Percentiles rank a stretch among this genome's conserved stretches.
These are phyloP conservation scores for Pangasianodon hypophthalmus DNA, from an alignment of 2,113 vertebrate genomes.

Conservation along the genomic window DNA sequence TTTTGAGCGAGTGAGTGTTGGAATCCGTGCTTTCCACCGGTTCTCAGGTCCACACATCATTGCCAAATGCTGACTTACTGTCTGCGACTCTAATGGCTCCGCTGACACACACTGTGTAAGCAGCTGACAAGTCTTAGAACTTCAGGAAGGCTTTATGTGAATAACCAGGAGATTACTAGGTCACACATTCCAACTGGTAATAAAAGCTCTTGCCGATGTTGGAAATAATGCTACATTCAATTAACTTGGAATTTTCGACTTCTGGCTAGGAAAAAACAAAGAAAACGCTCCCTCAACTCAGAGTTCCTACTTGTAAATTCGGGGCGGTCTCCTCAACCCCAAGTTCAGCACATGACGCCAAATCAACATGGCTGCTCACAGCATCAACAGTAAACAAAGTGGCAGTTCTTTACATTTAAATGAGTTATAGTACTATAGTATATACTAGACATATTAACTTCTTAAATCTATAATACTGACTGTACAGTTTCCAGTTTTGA, in stretches of 20 bases:
- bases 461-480: neutral
- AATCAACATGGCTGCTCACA: neutral
- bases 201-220: neutral
- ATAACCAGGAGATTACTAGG: conserved; percentile 34
- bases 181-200: neutral
- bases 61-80: conserved; percentile 54
- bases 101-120: conserved; percentile 38
- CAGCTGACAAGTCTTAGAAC: conserved; percentile 9
- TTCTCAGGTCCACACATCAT: conserved; percentile 2
- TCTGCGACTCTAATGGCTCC: conserved; percentile 38
- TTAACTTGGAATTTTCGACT: neutral
- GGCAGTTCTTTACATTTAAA: neutral
- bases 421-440: neutral
- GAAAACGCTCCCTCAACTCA: neutral
- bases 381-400: neutral
- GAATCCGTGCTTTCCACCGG: conserved; percentile 12
- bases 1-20: conserved; percentile 29
- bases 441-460: neutral
- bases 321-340: neutral
- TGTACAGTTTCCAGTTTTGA: neutral
- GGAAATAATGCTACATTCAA: neutral
- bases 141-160: conserved; percentile 22
- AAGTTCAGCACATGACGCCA: neutral
- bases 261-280: neutral
- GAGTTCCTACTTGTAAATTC: neutral